Evolutionary conservation across 2,888 invertebrate genomes (phyloP).

Genomic region (Balanococcus diminutus): DNA sequence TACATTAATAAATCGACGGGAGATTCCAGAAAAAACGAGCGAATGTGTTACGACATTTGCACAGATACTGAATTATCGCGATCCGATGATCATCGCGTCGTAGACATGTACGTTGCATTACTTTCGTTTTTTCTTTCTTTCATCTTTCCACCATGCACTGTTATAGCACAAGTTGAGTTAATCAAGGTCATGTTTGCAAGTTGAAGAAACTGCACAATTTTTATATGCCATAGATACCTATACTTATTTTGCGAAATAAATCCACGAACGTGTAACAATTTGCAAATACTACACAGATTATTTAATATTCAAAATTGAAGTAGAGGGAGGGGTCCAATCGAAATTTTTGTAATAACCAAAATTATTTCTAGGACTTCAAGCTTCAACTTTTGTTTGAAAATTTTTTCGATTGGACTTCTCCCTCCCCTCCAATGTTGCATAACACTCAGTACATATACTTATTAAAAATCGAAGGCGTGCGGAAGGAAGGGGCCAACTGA

Average conservation of each 20-base stretch:
- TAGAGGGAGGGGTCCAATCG: too few relatives aligned
- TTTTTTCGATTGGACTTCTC: too few relatives aligned
- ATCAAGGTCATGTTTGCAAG: background rate
- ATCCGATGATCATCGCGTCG: background rate
- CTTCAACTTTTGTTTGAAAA: too few relatives aligned
- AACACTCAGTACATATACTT: too few relatives aligned
- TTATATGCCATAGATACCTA: background rate
- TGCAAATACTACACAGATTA: too few relatives aligned
- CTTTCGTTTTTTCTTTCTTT: background rate
- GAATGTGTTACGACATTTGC: background rate
- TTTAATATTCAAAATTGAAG: too few relatives aligned
- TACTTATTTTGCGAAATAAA: background rate
- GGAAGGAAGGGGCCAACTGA: too few relatives aligned
- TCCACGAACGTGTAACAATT: too few relatives aligned
- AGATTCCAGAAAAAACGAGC: constrained; percentile 15
- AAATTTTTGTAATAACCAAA: too few relatives aligned
- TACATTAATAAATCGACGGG: background rate
- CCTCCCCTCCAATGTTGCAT: too few relatives aligned
- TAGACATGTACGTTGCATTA: background rate
- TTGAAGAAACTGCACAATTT: background rate
- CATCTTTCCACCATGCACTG: background rate
- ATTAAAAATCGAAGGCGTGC: too few relatives aligned
- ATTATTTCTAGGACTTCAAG: too few relatives aligned
- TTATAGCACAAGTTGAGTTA: background rate
- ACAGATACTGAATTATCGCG: background rate